Evolutionary conservation across 1,140 invertebrate genomes (phyloP).

Genomic region (Himalopsyche phryganea): DNA sequence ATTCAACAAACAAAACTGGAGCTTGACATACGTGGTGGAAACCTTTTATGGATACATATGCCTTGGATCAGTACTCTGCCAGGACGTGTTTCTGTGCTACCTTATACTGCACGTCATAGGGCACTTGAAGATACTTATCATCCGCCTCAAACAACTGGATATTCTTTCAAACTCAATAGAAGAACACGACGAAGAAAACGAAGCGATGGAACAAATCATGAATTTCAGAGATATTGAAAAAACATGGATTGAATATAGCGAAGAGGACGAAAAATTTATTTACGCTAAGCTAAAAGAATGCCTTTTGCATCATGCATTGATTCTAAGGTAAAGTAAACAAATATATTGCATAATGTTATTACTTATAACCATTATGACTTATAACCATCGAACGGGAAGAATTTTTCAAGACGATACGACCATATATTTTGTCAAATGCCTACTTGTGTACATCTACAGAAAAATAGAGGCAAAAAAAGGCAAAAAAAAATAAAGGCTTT

Average conservation of each 20-base stretch:
- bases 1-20: conserved; percentile 9
- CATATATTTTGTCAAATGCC: no score
- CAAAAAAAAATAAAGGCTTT: no score
- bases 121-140: conserved; percentile 7
- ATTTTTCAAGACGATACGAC: no score
- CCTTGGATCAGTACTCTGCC: conserved; percentile 1
- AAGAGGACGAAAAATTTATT: conserved; percentile 2
- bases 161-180: neutral
- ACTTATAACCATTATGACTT: neutral
- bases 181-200: neutral
- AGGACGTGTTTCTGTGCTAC: conserved; percentile 6
- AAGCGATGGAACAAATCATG: neutral
- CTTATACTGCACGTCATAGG: conserved; percentile 3
- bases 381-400: no score
- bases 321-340: conserved; percentile 11
- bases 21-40: conserved; percentile 5
- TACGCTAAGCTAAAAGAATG: conserved; percentile 13
- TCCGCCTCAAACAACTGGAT: neutral
- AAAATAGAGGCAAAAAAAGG: no score
- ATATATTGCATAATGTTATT: neutral
- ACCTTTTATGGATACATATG: conserved; percentile 14
- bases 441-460: no score
- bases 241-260: neutral
- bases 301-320: conserved; percentile 15
- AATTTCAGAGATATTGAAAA: neutral